Conservation (phyloP, 2,797 vertebrate genomes). For the Sylvia borin region DNA sequence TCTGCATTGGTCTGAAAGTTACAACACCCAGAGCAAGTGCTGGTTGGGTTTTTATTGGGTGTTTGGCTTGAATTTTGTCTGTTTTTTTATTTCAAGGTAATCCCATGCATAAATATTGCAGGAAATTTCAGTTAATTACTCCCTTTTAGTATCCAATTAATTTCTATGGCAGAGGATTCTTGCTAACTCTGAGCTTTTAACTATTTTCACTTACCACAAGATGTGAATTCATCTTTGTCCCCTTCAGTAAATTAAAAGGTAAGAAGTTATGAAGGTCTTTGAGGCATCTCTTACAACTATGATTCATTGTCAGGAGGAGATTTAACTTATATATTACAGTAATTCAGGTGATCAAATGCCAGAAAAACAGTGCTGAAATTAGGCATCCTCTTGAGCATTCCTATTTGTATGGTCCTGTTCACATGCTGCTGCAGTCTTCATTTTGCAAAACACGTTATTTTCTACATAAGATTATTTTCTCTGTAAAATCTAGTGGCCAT, state of each 20-base stretch:
- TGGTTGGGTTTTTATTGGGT: rapidly evolving
- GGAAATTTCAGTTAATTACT: background rate
- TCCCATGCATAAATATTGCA: background rate
- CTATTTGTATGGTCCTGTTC: background rate
- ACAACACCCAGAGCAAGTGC: background rate
- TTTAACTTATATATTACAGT: background rate
- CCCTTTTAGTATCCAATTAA: background rate
- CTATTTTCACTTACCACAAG: background rate
- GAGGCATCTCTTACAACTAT: background rate
- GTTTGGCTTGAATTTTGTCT: background rate
- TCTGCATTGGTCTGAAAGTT: background rate
- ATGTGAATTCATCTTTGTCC: background rate
- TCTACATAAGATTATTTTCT: background rate
- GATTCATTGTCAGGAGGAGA: background rate
- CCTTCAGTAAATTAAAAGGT: background rate
- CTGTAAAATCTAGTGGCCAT: background rate
- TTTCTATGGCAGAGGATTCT: background rate
- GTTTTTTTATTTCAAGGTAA: background rate
- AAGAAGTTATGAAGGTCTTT: background rate
- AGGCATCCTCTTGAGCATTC: background rate
- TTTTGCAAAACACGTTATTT: background rate
- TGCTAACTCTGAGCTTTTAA: background rate
- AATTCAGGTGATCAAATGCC: background rate
- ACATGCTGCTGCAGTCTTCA: background rate
- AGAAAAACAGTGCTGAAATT: background rate